Base-by-base conservation (phyloP, 2,888 invertebrate genomes). In the Blastobasis lacticolella region DNA sequence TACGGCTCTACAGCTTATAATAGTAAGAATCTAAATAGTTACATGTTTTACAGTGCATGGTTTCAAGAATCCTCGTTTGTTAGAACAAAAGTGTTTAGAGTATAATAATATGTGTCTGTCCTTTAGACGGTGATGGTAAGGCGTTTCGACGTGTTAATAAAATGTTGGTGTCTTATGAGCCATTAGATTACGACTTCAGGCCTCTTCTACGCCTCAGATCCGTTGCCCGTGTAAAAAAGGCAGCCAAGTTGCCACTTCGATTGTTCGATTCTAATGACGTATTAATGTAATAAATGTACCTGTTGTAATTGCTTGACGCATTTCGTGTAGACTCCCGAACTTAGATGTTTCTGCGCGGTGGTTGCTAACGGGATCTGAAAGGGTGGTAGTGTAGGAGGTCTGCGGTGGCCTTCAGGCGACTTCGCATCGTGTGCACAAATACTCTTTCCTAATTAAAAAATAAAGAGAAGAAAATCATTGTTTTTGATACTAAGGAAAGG, bases 341-440 rank as follows among this genome's bases (percentile, higher is more conserved):
- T 43, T 9, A 43, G 36, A 8, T 23, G 36, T 36, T 9, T 45
- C 23, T 23, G 23, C 3, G 23, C 23, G 23, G 23, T 23, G 23
- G 23, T n/a, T n/a, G n/a, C 23, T 3, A 23, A 23, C 23, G 23
- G 23, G 3, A 23, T 23, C 23, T 23, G 23, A 23, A 23, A 23
- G 23, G 37, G 45, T 45, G 23, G 36, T 10, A 43, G 10, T 9
- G 23, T 45, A 44, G 44, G 23, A 5, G 9, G 23, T 45, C 45
- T 36, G 23, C 36, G 45, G 45, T 23, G 23, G 23, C 23, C 23
- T 23, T 23, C 23, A 23, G 23, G 23, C 23, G 23, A 54, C 49
- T 62, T 60, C 42, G 69, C 73, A 68, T 73, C 66, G 68, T 71
- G 64, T 75, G 83, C 84, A 86, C 84, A 83, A 84, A 84, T 83